Base-by-base conservation (phyloP, 2,797 vertebrate species). In the Amblyopsis hoosieri region DNA sequence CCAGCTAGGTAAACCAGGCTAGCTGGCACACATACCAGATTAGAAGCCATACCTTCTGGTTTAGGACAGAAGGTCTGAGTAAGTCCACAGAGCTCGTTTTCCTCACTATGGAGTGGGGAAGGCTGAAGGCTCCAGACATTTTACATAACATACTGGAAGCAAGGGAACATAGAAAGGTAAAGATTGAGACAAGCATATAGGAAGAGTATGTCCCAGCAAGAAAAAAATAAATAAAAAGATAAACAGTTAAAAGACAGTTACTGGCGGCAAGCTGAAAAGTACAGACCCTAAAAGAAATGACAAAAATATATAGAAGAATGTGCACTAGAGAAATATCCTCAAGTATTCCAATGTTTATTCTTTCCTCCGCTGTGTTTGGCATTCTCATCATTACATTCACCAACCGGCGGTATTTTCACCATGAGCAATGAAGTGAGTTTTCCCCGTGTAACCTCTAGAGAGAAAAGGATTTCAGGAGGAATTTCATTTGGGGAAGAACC, bases 281-380 rank as follows among this genome's bases (percentile, higher is more conserved):
- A 29, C 3, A 4, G 33, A 37, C 33, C 33, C 23, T 29, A 29
- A 48, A 47, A 48, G 2, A n/a, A 2, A n/a, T 12, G 1, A 29
- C 5, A 29, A 33, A 12, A 55, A 55, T 37, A 13, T 14, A 23
- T 23, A n/a, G 3, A 19, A 55, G 23, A 29, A 29, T 29, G 1
- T 12, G 11, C 7, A 48, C 13, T 17, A 5, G 47, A 48, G 12
- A 48, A 48, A 48, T 4, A 48, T 48, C 47, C 47, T n/a, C 10
- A 37, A 6, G n/a, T 14, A 53, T 53, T 75, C 59, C 13, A 57
- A 56, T 85, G 74, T 85, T 85, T 83, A 85, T 76, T 67, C 73
- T 75, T 85, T 83, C 77, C 60, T 74, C 60, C 58, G 57, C 68
- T 3, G 33, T 51, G 53, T 69, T 70, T 72, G 79, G 59, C 62